phyloP scores from a whole-genome alignment of 1,140 invertebrate genomes.

The Danaus plexippus region DNA sequence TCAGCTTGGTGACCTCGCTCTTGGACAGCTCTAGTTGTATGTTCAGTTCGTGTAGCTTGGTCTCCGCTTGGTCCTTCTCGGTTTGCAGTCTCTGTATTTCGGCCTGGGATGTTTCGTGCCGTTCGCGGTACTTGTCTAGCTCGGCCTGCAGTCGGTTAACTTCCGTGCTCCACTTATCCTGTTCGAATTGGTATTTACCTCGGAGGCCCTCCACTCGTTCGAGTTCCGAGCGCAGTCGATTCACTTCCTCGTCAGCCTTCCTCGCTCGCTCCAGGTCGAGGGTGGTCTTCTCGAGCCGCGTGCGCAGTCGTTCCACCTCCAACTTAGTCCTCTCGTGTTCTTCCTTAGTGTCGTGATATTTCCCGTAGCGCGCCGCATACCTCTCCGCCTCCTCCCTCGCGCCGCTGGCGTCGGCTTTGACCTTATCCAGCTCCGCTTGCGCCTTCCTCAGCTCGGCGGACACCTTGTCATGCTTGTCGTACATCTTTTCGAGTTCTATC shows the following conservation, averaged over 20 bases:
- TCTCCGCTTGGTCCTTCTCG: constrained; percentile 80
- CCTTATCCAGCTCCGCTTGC: constrained; percentile 81
- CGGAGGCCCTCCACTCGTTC: constrained; percentile 82
- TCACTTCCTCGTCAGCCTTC: constrained; percentile 78
- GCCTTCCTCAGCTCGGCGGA: constrained; percentile 86
- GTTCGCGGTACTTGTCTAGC: constrained; percentile 81
- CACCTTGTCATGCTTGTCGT: constrained; percentile 90
- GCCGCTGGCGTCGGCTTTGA: constrained; percentile 79
- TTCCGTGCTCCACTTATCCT: constrained; percentile 81
- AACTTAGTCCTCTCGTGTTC: constrained; percentile 86
- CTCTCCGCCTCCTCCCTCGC: constrained; percentile 81
- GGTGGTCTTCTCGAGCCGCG: constrained; percentile 85
- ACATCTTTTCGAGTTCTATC: constrained; percentile 90
- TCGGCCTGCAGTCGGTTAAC: constrained; percentile 68
- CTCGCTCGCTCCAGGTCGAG: constrained; percentile 82
- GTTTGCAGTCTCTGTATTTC: constrained; percentile 81
- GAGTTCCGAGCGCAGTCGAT: constrained; percentile 78
- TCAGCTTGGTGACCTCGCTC: constrained; percentile 82
- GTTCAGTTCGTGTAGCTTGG: constrained; percentile 83
- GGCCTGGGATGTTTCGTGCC: constrained; percentile 79
- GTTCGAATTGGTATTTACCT: constrained; percentile 91
- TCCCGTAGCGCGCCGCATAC: constrained; percentile 81
- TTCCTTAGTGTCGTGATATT: constrained; percentile 85
- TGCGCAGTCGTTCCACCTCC: constrained; percentile 86
- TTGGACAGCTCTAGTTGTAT: constrained; percentile 85